Percentiles rank a stretch among this genome's conserved stretches.
These are phyloP conservation scores for Andrena chrysosceles DNA, from an alignment of 2,888 invertebrate genomes.

Conservation along the genomic window DNA sequence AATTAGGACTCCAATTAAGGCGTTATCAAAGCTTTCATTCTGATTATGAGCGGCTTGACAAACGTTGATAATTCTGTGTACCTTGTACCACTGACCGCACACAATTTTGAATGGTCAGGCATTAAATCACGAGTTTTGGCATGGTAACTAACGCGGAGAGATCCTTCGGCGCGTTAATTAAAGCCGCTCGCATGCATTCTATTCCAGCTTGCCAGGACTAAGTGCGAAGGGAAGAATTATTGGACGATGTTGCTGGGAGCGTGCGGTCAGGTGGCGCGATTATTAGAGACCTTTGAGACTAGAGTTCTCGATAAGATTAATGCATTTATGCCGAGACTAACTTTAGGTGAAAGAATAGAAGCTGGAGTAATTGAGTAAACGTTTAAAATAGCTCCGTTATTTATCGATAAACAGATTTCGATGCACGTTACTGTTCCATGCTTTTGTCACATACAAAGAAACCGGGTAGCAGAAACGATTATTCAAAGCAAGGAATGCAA, in stretches of 20 bases:
- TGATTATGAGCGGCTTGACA: constrained; percentile 54
- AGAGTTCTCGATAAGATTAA: no score
- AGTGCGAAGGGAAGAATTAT: no score
- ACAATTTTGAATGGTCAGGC: constrained; percentile 36
- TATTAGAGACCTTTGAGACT: no score
- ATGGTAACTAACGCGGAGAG: neutral
- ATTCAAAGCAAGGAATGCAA: neutral
- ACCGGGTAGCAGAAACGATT: neutral
- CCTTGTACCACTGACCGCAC: constrained; percentile 15
- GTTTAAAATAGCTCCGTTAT: constrained; percentile 2
- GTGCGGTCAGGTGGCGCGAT: no score
- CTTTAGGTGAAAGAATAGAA: no score
- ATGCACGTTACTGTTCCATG: neutral
- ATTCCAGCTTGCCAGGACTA: neutral
- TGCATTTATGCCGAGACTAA: no score
- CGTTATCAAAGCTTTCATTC: constrained; percentile 67
- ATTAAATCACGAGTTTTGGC: constrained; percentile 36
- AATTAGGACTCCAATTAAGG: constrained; percentile 72
- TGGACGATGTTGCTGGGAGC: no score
- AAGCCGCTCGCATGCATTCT: neutral
- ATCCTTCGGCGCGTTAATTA: constrained; percentile 16
- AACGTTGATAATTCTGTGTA: constrained; percentile 64
- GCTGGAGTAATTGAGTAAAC: neutral
- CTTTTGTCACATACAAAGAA: neutral
- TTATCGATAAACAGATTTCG: neutral